A percentile compares a stretch with the other conserved stretches of the same genome.
phyloP scores from a whole-genome alignment of 2,888 invertebrate genomes.

The Drosophila putrida region DNA sequence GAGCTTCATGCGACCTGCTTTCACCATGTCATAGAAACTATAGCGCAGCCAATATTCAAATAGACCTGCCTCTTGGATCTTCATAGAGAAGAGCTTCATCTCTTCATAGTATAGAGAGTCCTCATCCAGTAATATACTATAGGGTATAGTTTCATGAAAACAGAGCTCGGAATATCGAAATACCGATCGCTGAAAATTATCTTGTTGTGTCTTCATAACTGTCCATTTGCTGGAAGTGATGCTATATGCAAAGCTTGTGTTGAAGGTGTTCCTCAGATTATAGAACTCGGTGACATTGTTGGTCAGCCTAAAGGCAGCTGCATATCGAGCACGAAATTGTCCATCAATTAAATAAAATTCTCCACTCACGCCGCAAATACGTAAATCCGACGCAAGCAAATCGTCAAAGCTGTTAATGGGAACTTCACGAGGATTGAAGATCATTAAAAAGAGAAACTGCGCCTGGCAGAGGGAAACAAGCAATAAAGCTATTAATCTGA shows the following conservation, averaged over 20 bases:
- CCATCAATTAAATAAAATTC: constrained; percentile 47
- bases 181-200: constrained; percentile 43
- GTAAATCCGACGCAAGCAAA: constrained; percentile 41
- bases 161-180: constrained; percentile 59
- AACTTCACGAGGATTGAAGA: constrained; percentile 4
- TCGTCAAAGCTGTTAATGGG: constrained; percentile 55
- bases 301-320: constrained; percentile 50
- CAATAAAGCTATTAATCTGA: constrained; percentile 22
- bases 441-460: constrained; percentile 50
- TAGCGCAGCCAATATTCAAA: constrained; percentile 38
- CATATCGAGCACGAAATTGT: constrained; percentile 59
- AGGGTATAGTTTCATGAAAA: constrained; percentile 1
- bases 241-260: constrained; percentile 62
- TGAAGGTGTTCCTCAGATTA: constrained; percentile 48
- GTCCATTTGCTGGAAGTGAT: constrained; percentile 56
- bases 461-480: constrained; percentile 40
- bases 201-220: constrained; percentile 51
- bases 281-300: constrained; percentile 21
- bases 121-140: constrained; percentile 43
- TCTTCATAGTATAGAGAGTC: constrained; percentile 45
- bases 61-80: constrained; percentile 37
- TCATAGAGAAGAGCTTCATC: constrained; percentile 25
- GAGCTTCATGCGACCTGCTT: constrained; percentile 51
- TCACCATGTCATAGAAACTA: constrained; percentile 62
- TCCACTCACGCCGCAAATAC: constrained; percentile 26